Evolutionary conservation across 2,797 vertebrate genomes (phyloP).

Genomic region (Enteromius mattozi): DNA sequence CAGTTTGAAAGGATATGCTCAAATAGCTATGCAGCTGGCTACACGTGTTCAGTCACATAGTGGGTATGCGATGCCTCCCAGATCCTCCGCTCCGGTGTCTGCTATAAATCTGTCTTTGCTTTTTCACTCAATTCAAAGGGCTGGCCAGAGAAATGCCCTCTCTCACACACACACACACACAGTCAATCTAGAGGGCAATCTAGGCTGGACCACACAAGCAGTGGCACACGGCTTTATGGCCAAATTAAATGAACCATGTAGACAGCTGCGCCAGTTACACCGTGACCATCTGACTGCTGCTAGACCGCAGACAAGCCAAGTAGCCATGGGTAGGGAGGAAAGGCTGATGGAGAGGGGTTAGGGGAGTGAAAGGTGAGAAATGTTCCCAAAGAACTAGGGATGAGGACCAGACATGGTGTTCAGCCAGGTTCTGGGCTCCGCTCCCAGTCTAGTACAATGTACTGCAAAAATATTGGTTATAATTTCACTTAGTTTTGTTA

Average conservation of each 20-base stretch:
- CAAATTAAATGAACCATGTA: conserved; percentile 75
- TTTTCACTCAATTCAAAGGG: conserved; percentile 49
- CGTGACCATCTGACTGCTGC: conserved; percentile 55
- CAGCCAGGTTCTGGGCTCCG: conserved; percentile 11
- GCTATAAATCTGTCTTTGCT: conserved; percentile 19
- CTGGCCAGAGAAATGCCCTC: conserved; percentile 58
- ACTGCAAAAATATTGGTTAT: background rate
- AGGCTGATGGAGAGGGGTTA: conserved; percentile 4
- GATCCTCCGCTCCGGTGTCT: conserved; percentile 16
- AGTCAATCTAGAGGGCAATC: conserved; percentile 1
- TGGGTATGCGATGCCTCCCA: background rate
- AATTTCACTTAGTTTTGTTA: background rate
- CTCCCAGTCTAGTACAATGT: background rate
- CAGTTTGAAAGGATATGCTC: conserved; percentile 6
- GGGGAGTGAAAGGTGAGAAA: conserved; percentile 32
- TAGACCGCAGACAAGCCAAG: conserved; percentile 54
- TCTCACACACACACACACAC: background rate
- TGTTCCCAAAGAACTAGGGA: conserved; percentile 6
- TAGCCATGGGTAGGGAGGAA: conserved; percentile 50
- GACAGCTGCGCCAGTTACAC: conserved; percentile 70
- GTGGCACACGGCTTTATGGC: conserved; percentile 19
- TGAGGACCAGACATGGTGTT: conserved; percentile 16
- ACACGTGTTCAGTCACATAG: background rate
- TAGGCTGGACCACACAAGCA: conserved; percentile 66
- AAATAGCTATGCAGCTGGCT: background rate